Conservation (phyloP, 2,113 vertebrate species). For the Pteropus alecto region DNA sequence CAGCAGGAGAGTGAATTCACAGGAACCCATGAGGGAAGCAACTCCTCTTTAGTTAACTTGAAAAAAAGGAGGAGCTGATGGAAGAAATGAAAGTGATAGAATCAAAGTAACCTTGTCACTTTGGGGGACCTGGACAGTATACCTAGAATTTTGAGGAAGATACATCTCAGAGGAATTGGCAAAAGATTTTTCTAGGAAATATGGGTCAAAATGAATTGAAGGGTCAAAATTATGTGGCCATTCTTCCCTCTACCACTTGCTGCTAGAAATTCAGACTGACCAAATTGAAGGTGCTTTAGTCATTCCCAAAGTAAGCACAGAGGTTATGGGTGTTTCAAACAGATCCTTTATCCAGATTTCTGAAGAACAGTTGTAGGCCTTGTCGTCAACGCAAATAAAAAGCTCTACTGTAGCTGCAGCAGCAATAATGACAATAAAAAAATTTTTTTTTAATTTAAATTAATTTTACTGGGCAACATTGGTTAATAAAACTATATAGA, state of each 20-base stretch:
- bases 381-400: slow-evolving; percentile 19
- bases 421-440: not conserved
- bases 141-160: not conserved
- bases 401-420: not conserved
- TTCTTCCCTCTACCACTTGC: not conserved
- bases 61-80: not conserved
- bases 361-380: not conserved
- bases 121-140: not conserved
- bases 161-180: not conserved
- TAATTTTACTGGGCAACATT: too few relatives aligned
- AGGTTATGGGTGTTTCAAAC: not conserved
- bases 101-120: not conserved
- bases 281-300: not conserved
- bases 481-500: too few relatives aligned
- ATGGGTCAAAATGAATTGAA: not conserved
- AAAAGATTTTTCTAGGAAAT: not conserved
- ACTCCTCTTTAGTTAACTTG: not conserved
- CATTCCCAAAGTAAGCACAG: not conserved
- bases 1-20: not conserved
- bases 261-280: not conserved
- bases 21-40: not conserved
- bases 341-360: not conserved
- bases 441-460: too few relatives aligned
- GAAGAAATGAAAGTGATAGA: not conserved
- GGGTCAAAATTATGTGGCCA: not conserved